phyloP scores from a whole-genome alignment of 2,888 invertebrate species.

The Acrocyrtus sp. region DNA sequence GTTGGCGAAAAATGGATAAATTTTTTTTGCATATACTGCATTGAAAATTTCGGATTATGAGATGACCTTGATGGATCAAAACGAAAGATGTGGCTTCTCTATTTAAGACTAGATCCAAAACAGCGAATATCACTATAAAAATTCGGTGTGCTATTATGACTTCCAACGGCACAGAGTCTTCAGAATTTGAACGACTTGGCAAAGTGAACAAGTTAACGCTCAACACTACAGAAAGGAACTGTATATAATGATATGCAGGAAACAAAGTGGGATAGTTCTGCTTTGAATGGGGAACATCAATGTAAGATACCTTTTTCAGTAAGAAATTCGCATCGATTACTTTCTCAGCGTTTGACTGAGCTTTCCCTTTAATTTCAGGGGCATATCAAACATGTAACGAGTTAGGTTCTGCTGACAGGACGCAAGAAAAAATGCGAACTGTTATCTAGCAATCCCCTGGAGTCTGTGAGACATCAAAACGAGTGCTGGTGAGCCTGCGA shows the following conservation, averaged over 20 bases:
- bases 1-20: neutral
- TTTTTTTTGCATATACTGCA: neutral
- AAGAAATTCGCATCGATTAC: neutral
- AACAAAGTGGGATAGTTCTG: constrained; percentile 73
- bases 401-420: too few relatives aligned
- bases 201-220: constrained; percentile 78
- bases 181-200: constrained; percentile 77
- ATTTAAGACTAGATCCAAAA: constrained; percentile 74
- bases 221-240: constrained; percentile 75
- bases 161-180: constrained; percentile 69
- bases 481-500: too few relatives aligned
- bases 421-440: too few relatives aligned
- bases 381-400: constrained; percentile 93
- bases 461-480: too few relatives aligned
- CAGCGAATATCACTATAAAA: constrained; percentile 81
- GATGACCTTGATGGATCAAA: constrained; percentile 74
- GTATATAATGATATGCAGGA: constrained; percentile 78
- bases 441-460: too few relatives aligned
- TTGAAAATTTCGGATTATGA: constrained; percentile 76
- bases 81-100: constrained; percentile 79
- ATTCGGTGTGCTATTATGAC: constrained; percentile 81
- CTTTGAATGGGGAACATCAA: constrained; percentile 71
- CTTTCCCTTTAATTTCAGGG: constrained; percentile 32
- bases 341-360: too few relatives aligned
- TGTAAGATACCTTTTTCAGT: too few relatives aligned